These are phyloP conservation scores for Anguilla megastoma DNA, from an alignment of 2,797 vertebrate species.

Conservation along the genomic window DNA sequence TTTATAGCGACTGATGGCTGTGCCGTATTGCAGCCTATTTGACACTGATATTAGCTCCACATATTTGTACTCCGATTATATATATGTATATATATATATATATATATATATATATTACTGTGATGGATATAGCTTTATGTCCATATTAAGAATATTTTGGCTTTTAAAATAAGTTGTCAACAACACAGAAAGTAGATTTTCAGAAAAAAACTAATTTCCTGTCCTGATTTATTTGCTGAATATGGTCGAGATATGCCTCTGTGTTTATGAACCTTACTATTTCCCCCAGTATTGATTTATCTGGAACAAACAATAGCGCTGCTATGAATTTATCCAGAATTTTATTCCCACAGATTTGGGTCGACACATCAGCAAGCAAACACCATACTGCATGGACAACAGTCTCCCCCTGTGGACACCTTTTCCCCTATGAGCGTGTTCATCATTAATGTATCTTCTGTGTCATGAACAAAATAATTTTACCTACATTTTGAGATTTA, in stretches of 20 bases:
- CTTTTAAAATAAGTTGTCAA: not conserved
- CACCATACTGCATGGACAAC: not conserved
- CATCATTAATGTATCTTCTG: not conserved
- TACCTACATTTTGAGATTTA: not conserved
- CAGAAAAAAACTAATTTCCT: no score
- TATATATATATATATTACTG: not conserved
- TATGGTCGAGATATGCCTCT: no score
- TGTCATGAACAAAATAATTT: no score
- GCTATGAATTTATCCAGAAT: not conserved
- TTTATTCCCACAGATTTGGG: not conserved
- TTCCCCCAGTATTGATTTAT: not conserved
- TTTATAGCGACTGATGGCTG: not conserved
- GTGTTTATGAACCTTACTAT: not conserved
- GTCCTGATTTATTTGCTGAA: no score
- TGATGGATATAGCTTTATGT: not conserved
- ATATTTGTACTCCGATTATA: not conserved
- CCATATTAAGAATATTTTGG: not conserved
- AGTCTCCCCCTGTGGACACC: no score
- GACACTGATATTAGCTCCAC: not conserved
- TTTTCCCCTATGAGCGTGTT: not conserved
- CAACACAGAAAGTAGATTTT: no score
- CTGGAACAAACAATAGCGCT: not conserved
- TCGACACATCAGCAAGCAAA: not conserved
- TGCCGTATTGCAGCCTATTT: not conserved
- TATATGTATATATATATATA: not conserved